Conservation (phyloP, 2,888 invertebrate species). For the Leptinotarsa rubiginosa region DNA sequence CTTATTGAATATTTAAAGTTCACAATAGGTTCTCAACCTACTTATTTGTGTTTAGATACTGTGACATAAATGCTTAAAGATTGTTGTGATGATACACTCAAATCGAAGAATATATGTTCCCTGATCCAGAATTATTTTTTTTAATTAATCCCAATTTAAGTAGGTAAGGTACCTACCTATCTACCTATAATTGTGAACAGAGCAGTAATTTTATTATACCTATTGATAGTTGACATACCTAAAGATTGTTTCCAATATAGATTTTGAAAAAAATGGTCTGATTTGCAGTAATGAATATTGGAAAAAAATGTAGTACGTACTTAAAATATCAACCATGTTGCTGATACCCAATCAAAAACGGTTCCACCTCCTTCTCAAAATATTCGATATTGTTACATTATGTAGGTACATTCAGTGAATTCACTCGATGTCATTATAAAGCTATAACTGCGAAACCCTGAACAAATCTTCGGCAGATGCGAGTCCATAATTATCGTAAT, state of each 20-base stretch:
- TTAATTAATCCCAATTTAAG: too few relatives aligned
- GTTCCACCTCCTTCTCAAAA: not conserved
- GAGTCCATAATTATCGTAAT: slow-evolving; percentile 59
- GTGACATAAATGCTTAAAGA: too few relatives aligned
- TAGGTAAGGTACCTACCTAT: too few relatives aligned
- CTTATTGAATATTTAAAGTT: too few relatives aligned
- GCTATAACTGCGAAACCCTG: slow-evolving; percentile 61
- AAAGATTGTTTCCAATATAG: not conserved
- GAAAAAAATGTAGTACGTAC: not conserved
- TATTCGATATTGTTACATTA: not conserved
- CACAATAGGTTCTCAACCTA: too few relatives aligned
- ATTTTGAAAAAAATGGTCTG: too few relatives aligned
- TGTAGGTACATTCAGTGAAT: slow-evolving; percentile 13
- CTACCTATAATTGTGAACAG: too few relatives aligned
- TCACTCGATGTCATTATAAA: slow-evolving; percentile 31
- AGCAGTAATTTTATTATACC: too few relatives aligned
- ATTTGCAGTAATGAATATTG: too few relatives aligned
- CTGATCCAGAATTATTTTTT: too few relatives aligned
- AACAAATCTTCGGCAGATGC: slow-evolving; percentile 60
- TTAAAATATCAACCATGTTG: slow-evolving; percentile 12
- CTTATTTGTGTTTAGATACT: not conserved
- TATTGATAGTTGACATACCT: not conserved
- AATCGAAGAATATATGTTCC: too few relatives aligned
- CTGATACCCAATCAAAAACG: slow-evolving; percentile 12
- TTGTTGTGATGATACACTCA: too few relatives aligned